Conservation (phyloP, 2,797 vertebrate genomes). For the Anniella stebbinsi region DNA sequence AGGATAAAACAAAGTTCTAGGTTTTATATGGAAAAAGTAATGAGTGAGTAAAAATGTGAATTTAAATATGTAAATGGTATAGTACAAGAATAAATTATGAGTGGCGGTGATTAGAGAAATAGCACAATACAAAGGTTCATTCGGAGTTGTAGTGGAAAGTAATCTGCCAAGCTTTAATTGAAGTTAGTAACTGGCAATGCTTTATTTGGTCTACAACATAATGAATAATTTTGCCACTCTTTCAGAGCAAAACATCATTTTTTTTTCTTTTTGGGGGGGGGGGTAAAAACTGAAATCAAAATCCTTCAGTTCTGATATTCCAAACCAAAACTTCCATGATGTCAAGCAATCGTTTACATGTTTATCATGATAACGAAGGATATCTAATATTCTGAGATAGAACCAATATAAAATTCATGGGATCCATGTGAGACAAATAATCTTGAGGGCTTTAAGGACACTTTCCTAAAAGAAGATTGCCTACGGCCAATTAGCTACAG, state of each 20-base stretch:
- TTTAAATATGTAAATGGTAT: constrained; percentile 61
- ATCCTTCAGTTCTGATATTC: background rate
- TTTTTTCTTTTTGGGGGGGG: too few species aligned
- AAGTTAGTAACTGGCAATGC: background rate
- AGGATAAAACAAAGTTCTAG: constrained; percentile 62
- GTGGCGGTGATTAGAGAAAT: constrained; percentile 26
- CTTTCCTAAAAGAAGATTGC: constrained; percentile 7
- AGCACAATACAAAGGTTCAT: background rate
- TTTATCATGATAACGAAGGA: background rate
- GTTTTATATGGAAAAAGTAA: constrained; percentile 68
- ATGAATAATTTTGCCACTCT: background rate
- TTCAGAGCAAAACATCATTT: background rate
- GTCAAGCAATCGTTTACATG: background rate
- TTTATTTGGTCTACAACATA: background rate
- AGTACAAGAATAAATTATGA: background rate
- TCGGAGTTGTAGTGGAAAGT: background rate
- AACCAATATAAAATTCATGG: background rate
- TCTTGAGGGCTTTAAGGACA: background rate
- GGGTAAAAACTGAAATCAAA: background rate
- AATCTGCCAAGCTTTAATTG: background rate
- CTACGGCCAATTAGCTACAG: constrained; percentile 1
- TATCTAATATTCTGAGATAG: background rate
- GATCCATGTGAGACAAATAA: background rate
- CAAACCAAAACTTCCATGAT: background rate
- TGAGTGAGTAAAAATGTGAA: constrained; percentile 60